Evolutionary conservation across 2,888 invertebrate genomes (phyloP).

Genomic region (Callyntrura guangdongensis): DNA sequence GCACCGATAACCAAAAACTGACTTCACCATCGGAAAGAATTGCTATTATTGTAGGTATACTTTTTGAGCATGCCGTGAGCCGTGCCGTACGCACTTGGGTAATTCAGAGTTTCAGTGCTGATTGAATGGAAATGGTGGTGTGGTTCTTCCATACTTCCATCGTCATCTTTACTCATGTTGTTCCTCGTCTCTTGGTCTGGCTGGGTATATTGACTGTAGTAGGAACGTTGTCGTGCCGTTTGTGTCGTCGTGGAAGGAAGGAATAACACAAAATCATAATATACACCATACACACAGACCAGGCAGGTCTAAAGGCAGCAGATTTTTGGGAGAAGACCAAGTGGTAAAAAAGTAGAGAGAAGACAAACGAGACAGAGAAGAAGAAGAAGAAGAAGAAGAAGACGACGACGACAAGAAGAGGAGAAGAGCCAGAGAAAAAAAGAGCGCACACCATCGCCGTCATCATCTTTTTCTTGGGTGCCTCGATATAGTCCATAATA

Average conservation of each 20-base stretch:
- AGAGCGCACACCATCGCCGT: slow-evolving; percentile 36
- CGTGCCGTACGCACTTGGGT: no score
- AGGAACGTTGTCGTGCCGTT: not conserved
- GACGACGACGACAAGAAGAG: not conserved
- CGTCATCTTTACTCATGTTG: not conserved
- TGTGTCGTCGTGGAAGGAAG: slow-evolving; percentile 58
- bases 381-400: slow-evolving; percentile 6
- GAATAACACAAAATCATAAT: not conserved
- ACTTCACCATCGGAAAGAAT: no score
- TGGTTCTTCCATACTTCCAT: not conserved
- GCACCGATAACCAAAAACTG: no score
- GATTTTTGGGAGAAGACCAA: slow-evolving; percentile 72
- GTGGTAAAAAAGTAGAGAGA: slow-evolving; percentile 20
- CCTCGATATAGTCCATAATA: not conserved
- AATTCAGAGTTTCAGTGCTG: not conserved
- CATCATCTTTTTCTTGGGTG: not conserved
- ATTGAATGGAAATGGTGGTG: not conserved
- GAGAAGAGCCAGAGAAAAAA: slow-evolving; percentile 17
- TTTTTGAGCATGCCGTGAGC: no score
- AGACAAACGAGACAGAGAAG: slow-evolving; percentile 1
- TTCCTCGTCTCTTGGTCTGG: not conserved
- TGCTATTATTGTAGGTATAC: no score
- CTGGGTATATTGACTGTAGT: not conserved
- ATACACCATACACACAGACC: slow-evolving; percentile 12
- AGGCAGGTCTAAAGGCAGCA: slow-evolving; percentile 35